Evolutionary conservation across 2,113 vertebrate genomes (phyloP), one percentile per base, ranked within the genome.

Genomic region (Tringa solitaria): DNA sequence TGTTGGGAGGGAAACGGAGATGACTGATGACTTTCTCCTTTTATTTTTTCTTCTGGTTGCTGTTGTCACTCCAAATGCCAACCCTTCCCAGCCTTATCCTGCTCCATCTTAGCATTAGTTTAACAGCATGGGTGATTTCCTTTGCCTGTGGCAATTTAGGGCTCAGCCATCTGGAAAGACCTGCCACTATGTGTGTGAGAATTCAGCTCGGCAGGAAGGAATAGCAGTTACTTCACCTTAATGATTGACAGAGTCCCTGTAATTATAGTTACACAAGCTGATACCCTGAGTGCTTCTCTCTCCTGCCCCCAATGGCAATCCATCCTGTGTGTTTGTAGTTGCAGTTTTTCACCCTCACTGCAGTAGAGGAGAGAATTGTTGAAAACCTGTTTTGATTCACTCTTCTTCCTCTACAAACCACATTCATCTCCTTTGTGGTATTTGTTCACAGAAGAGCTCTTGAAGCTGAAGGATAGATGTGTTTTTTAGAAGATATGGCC

Each of bases 181-280:
- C 90, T 96, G 89, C 79, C 78, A 61, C 67, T 37, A 4, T 19
- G 18, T 0, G 2, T 69, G 79, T 77, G 74, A 60, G 84, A 94
- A 39, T 82, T 90, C 80, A 51, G 76, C 82, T 90, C 0, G 7
- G 77, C 94, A 97, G 96, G 94, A 97, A 95, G 85, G 82, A 92
- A 78, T 15, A 54, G 10, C 51, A 72, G 87, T 57, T 37, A 45
- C 63, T 84, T 78, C 8, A 37, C 87, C 45, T 93, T 93, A 96
- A 90, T 92, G 92, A 96, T 85, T 95, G 96, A 95, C 93, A 97
- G 89, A 63, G 64, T 46, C 56, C 61, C 92, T 97, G 91, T 95
- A 96, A 96, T 95, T 93, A 64, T 28, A 61, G 68, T 16, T 84
- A 51, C 74, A 89, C 63, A 30, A n/a, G 56, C 74, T 85, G 72